Percentiles rank a stretch among this genome's conserved stretches.
These are phyloP conservation scores for Eutolmus rufibarbis DNA, from an alignment of 2,888 invertebrate species.

Conservation along the genomic window DNA sequence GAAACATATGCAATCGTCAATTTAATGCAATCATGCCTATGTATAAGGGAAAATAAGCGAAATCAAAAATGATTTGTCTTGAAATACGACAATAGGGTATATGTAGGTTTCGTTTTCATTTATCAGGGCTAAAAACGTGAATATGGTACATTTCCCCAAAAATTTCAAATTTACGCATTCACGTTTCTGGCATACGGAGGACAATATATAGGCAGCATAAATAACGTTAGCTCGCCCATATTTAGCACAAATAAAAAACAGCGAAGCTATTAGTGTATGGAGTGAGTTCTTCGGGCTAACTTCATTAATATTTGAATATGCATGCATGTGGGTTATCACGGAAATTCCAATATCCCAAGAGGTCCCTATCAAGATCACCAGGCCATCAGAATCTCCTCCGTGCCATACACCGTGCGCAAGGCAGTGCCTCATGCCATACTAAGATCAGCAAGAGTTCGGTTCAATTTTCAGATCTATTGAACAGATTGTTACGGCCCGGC, in stretches of 20 bases:
- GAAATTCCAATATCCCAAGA: slow-evolving; percentile 20
- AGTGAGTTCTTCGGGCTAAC: not conserved
- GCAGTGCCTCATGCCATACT: not conserved
- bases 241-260: not conserved
- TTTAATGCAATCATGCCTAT: too few relatives aligned
- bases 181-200: too few relatives aligned
- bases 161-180: too few relatives aligned
- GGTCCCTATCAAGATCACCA: slow-evolving; percentile 19
- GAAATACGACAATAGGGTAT: too few relatives aligned
- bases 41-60: too few relatives aligned
- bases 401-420: not conserved
- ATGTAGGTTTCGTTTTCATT: too few relatives aligned
- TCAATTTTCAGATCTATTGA: slow-evolving; percentile 24
- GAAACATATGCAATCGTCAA: too few relatives aligned
- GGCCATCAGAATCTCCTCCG: slow-evolving; percentile 13
- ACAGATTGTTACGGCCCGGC: not conserved
- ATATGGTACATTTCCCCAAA: too few relatives aligned
- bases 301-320: slow-evolving; percentile 35
- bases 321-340: slow-evolving; percentile 3
- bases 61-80: too few relatives aligned
- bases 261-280: not conserved
- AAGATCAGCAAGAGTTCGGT: slow-evolving; percentile 18
- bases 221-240: not conserved
- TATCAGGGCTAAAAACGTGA: too few relatives aligned
- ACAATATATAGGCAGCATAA: not conserved